Conservation (phyloP, 2,888 invertebrate species). For the Galerucella calmariensis region DNA sequence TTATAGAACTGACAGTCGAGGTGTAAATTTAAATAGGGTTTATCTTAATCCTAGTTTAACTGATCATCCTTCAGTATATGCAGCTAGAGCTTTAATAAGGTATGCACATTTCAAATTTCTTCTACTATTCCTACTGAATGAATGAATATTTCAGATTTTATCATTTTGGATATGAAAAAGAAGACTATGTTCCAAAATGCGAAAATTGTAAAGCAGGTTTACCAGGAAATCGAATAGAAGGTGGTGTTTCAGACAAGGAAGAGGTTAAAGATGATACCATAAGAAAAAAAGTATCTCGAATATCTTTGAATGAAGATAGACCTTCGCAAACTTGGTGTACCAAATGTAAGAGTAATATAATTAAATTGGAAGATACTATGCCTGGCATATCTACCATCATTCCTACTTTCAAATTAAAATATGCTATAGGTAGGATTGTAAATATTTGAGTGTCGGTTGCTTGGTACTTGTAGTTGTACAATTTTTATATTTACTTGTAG, state of each 20-base stretch:
- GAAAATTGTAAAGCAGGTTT: constrained; percentile 46
- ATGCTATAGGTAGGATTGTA: constrained; percentile 36
- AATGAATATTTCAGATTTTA: constrained; percentile 69
- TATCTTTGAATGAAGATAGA: constrained; percentile 58
- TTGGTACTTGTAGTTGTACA: constrained; percentile 9
- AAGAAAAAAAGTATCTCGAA: constrained; percentile 59
- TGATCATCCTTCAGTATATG: constrained; percentile 87
- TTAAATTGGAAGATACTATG: constrained; percentile 64
- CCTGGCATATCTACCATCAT: constrained; percentile 66
- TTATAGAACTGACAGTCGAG: constrained; percentile 86
- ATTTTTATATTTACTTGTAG: not conserved
- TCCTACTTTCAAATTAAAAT: constrained; percentile 59
- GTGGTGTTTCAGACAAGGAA: constrained; percentile 43
- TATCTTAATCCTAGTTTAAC: constrained; percentile 81
- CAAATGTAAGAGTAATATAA: constrained; percentile 66
- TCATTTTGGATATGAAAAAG: constrained; percentile 74
- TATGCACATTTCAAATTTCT: constrained; percentile 28
- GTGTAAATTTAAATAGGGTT: constrained; percentile 88
- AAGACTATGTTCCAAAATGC: constrained; percentile 63
- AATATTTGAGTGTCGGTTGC: constrained; percentile 1
- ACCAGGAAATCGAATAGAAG: constrained; percentile 32
- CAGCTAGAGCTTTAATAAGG: constrained; percentile 81
- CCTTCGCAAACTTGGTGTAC: constrained; percentile 64
- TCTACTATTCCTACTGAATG: not conserved
- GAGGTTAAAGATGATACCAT: constrained; percentile 50